phyloP scores from a whole-genome alignment of 2,888 invertebrate genomes.

The Limnephilus lunatus region DNA sequence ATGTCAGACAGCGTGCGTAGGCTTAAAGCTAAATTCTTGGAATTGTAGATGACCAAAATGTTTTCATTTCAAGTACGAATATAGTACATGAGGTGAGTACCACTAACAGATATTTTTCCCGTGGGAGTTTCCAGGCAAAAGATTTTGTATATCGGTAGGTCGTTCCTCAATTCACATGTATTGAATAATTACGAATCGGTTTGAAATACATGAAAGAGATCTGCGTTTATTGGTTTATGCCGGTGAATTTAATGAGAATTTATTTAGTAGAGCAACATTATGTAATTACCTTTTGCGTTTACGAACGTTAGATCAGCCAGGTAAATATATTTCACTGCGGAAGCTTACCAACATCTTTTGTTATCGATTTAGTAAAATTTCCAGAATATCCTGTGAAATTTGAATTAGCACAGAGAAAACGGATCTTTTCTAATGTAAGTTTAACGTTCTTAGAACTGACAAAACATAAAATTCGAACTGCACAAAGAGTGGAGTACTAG shows the following conservation, averaged over 20 bases:
- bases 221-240: neutral
- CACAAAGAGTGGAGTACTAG: neutral
- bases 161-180: neutral
- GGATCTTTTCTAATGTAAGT: neutral
- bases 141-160: neutral
- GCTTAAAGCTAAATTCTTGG: neutral
- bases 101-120: neutral
- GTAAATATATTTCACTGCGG: neutral
- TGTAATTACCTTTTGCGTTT: neutral
- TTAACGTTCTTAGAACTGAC: neutral
- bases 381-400: neutral
- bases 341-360: neutral
- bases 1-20: slow-evolving; percentile 6
- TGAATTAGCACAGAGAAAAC: neutral
- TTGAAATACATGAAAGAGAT: neutral
- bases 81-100: neutral
- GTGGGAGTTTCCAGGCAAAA: neutral
- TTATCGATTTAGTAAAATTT: neutral
- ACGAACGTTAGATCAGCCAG: neutral
- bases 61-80: neutral
- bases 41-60: slow-evolving; percentile 5
- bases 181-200: neutral
- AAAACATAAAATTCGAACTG: neutral
- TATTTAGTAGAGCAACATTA: neutral
- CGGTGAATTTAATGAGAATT: neutral